A percentile compares a stretch with the other conserved stretches of the same genome.
Evolutionary conservation across 2,797 vertebrate species (phyloP).

Genomic region (Dryobates pubescens): DNA sequence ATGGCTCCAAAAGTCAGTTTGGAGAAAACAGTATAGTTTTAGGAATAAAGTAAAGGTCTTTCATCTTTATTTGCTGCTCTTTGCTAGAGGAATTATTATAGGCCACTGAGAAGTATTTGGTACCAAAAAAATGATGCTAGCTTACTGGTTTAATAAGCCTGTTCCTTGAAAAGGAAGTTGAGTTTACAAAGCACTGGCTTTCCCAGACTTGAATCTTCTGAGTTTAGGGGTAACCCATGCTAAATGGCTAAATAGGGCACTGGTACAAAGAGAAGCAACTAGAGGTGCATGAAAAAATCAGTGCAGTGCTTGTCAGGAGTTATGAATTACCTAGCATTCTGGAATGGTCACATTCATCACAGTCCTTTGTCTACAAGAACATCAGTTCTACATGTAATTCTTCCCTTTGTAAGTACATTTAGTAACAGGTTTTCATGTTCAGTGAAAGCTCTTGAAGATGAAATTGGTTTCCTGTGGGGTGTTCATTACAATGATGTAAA

Average conservation of each 20-base stretch:
- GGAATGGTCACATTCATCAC: conserved; percentile 10
- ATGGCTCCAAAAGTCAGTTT: background rate
- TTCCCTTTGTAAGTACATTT: conserved; percentile 12
- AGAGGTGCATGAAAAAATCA: background rate
- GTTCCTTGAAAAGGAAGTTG: background rate
- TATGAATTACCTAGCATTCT: background rate
- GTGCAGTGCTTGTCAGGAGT: background rate
- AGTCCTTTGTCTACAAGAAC: conserved; percentile 29
- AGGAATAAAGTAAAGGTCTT: background rate
- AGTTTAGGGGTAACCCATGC: background rate
- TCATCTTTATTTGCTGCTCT: background rate
- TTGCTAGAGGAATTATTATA: background rate
- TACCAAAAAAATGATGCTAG: background rate
- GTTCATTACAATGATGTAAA: background rate
- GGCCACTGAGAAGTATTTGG: background rate
- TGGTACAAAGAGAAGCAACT: background rate
- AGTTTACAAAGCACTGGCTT: background rate
- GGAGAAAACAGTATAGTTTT: background rate
- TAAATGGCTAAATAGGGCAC: background rate
- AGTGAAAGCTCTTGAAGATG: conserved; percentile 33
- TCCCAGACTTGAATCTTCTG: background rate
- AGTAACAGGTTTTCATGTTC: conserved; percentile 23
- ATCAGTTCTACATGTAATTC: conserved; percentile 3
- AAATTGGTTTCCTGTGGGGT: conserved; percentile 23
- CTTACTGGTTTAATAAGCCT: background rate